These are phyloP conservation scores for Novumbra hubbsi DNA, from an alignment of 2,797 vertebrate species.

Conservation along the genomic window DNA sequence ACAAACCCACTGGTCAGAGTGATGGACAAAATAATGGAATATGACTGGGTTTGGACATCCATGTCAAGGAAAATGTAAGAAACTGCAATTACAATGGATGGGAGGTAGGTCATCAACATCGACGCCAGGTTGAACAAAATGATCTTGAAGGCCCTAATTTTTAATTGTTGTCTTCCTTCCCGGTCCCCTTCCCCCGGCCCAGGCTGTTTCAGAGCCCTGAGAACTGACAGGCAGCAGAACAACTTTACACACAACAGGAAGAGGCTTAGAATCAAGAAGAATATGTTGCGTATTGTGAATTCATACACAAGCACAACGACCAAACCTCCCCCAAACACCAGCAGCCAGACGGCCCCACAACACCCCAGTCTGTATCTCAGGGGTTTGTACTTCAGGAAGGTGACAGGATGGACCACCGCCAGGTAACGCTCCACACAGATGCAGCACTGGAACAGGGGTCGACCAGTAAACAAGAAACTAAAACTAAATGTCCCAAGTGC, in stretches of 20 bases:
- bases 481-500: neutral
- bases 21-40: no score
- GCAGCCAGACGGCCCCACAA: neutral
- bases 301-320: neutral
- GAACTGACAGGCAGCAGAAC: conserved; percentile 12
- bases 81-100: neutral
- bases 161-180: neutral
- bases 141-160: neutral
- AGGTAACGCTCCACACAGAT: conserved; percentile 32
- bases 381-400: conserved; percentile 31
- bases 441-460: conserved; percentile 22
- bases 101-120: conserved; percentile 52
- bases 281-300: neutral
- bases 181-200: neutral
- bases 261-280: neutral
- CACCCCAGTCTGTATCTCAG: conserved; percentile 9
- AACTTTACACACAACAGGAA: neutral
- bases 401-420: conserved; percentile 25
- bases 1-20: neutral
- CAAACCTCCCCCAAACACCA: neutral
- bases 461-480: neutral
- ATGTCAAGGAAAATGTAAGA: no score
- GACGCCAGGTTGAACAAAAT: neutral
- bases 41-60: no score
- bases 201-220: conserved; percentile 1